Evolutionary conservation across 2,797 vertebrate species (phyloP).

Genomic region (Anomalospiza imberbis): DNA sequence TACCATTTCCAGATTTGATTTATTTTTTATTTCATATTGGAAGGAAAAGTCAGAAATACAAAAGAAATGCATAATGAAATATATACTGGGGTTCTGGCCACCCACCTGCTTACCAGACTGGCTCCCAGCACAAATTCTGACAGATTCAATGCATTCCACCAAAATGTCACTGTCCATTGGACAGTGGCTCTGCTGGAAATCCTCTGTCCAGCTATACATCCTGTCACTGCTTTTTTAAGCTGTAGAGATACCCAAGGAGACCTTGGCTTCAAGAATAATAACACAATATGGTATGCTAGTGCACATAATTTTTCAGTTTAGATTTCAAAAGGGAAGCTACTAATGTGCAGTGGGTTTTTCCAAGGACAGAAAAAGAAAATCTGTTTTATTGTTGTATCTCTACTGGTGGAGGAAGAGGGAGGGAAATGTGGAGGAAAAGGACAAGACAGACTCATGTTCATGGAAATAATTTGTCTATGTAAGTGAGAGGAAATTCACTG

Average conservation of each 20-base stretch:
- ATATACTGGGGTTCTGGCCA: conserved; percentile 22
- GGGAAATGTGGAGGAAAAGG: not conserved
- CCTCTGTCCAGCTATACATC: not conserved
- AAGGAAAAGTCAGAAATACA: conserved; percentile 16
- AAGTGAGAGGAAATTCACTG: not conserved
- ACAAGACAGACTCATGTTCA: not conserved
- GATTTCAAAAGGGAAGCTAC: conserved; percentile 15
- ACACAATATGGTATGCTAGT: not conserved
- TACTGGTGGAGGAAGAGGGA: not conserved
- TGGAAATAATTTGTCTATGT: not conserved
- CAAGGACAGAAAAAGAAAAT: not conserved
- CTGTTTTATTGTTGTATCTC: not conserved
- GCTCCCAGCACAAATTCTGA: not conserved
- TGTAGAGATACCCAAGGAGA: not conserved
- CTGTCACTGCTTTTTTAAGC: not conserved
- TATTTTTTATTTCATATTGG: conserved; percentile 12
- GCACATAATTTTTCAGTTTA: conserved; percentile 18
- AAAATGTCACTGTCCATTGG: conserved; percentile 17
- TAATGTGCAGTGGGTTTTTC: not conserved
- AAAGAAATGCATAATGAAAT: not conserved
- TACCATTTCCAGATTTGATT: conserved; percentile 33
- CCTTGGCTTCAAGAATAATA: not conserved
- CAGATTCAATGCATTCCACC: not conserved
- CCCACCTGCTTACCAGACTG: conserved; percentile 10
- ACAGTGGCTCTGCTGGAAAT: not conserved